These are phyloP conservation scores for Nannospalax galili DNA, from an alignment of 2,113 vertebrate genomes.

Conservation along the genomic window DNA sequence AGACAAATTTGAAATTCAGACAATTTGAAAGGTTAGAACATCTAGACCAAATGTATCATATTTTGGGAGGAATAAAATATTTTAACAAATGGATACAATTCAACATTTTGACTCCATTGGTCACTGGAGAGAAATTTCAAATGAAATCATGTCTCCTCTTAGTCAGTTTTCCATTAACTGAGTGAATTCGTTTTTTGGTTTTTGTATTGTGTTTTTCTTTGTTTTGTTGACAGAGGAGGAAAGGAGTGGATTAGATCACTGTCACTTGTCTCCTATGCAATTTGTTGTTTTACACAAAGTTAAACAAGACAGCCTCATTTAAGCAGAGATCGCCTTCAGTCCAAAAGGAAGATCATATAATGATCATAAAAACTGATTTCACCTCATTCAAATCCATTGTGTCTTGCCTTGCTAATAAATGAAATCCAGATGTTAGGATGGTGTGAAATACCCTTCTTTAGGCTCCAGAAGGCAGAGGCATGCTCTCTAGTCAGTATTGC, in stretches of 20 bases:
- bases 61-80: not conserved
- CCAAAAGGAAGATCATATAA: slow-evolving; percentile 59
- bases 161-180: not conserved
- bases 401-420: slow-evolving; percentile 71
- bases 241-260: not conserved
- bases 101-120: not conserved
- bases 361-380: slow-evolving; percentile 76
- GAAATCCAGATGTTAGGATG: slow-evolving; percentile 79
- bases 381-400: slow-evolving; percentile 71
- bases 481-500: not conserved
- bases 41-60: not conserved
- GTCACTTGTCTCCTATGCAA: not conserved
- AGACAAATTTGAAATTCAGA: too few relatives aligned
- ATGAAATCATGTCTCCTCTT: not conserved
- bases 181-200: not conserved
- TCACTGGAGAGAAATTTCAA: not conserved
- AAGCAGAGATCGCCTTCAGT: slow-evolving; percentile 56
- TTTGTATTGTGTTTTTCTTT: not conserved
- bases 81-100: slow-evolving; percentile 35
- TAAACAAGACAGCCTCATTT: slow-evolving; percentile 51
- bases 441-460: slow-evolving; percentile 25
- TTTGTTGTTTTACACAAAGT: slow-evolving; percentile 35
- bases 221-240: not conserved
- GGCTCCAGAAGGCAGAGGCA: not conserved
- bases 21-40: not conserved